Evolutionary conservation across 2,888 invertebrate genomes (phyloP).

Genomic region (Therioaphis trifolii): DNA sequence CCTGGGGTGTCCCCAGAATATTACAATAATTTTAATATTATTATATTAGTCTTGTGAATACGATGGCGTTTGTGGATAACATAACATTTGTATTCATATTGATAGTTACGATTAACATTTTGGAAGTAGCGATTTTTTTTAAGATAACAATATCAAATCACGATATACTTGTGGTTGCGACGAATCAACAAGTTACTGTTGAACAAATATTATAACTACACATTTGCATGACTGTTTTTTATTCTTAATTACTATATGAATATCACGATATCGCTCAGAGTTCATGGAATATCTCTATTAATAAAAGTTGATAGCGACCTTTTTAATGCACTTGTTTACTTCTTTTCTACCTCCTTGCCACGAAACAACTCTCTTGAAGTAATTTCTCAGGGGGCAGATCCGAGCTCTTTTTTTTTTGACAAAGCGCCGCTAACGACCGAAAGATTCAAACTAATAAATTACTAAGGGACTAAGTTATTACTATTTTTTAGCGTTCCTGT

Average conservation of each 20-base stretch:
- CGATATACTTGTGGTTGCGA: neutral
- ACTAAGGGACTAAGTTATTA: conserved; percentile 55
- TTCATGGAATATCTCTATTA: conserved; percentile 53
- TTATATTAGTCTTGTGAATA: neutral
- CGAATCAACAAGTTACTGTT: neutral
- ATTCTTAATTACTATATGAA: neutral
- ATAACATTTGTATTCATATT: too few species aligned
- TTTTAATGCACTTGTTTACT: conserved; percentile 47
- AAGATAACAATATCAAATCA: neutral
- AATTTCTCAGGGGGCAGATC: conserved; percentile 52
- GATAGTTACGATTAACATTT: too few species aligned
- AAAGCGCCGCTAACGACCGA: conserved; percentile 54
- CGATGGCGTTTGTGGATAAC: too few species aligned
- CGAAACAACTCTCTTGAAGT: conserved; percentile 18
- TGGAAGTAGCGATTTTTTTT: too few species aligned
- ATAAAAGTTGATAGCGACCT: conserved; percentile 55
- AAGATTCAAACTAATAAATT: conserved; percentile 60
- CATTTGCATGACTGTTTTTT: neutral
- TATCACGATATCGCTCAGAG: conserved; percentile 19
- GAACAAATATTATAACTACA: neutral
- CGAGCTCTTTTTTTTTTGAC: conserved; percentile 40
- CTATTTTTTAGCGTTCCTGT: conserved; percentile 20
- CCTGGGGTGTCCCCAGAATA: conserved; percentile 35
- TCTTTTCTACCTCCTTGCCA: conserved; percentile 7
- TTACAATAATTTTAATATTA: conserved; percentile 28